Conservation (phyloP, 1,140 invertebrate genomes). For the Lasaia peninsularis region DNA sequence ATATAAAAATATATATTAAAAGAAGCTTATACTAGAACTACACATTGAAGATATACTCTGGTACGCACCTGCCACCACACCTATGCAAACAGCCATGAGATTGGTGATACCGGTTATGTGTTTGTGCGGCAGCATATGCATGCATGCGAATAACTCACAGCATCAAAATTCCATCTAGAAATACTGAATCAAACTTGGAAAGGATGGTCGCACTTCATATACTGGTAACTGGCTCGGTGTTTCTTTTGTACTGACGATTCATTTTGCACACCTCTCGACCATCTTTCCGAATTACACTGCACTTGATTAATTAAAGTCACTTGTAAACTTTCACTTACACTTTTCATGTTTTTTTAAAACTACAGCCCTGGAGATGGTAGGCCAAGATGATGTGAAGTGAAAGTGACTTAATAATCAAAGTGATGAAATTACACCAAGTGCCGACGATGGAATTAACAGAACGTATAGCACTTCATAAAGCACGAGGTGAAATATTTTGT, state of each 20-base stretch:
- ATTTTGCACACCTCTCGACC: slow-evolving; percentile 33
- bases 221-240: slow-evolving; percentile 67
- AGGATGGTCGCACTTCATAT: slow-evolving; percentile 38
- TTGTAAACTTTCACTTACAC: too few relatives aligned
- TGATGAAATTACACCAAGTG: too few relatives aligned
- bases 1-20: slow-evolving; percentile 76
- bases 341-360: too few relatives aligned
- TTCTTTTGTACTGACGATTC: slow-evolving; percentile 60
- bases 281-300: neutral
- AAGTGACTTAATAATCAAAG: too few relatives aligned
- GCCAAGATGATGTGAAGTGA: slow-evolving; percentile 7
- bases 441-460: neutral
- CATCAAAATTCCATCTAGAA: slow-evolving; percentile 60
- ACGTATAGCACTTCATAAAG: slow-evolving; percentile 21
- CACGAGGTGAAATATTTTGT: slow-evolving; percentile 58
- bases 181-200: slow-evolving; percentile 42
- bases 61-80: slow-evolving; percentile 73
- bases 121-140: slow-evolving; percentile 74
- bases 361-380: too few relatives aligned
- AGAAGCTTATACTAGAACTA: slow-evolving; percentile 74
- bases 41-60: slow-evolving; percentile 69
- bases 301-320: slow-evolving; percentile 7
- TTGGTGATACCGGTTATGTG: slow-evolving; percentile 48
- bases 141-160: slow-evolving; percentile 62
- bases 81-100: slow-evolving; percentile 44